Base-by-base conservation (phyloP, 2,888 invertebrate genomes). In the Agrotis segetum region DNA sequence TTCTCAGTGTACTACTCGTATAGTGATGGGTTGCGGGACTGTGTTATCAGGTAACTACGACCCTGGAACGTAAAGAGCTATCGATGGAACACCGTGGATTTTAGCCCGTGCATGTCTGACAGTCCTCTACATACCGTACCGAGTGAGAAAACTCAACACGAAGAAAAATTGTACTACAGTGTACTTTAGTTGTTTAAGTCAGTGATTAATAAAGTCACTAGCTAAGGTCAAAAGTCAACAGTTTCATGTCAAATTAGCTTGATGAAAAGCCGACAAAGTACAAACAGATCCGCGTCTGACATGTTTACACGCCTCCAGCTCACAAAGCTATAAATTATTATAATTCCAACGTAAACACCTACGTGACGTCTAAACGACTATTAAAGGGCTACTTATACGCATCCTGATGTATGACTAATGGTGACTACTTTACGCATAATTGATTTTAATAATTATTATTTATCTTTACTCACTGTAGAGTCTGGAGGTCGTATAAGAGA, bases 371-470 rank as follows among this genome's bases (percentile, higher is more conserved):
- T 64, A n/a, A 46, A 11, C 13, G 21, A n/a, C 17, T 55, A 63
- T 60, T 71, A 64, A n/a, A 52, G 29, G 46, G 21, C 9, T 49
- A 16, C 50, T 61, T 1, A 56, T 1, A 63, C 13, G 40, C 52
- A 53, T 50, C 50, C 7, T 52, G 55, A 72, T 65, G 73, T 60
- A 79, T 79, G 79, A 79, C 55, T 72, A 61, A 79, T 72, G 60
- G 21, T 56, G 21, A 52, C 21, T 17, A 4, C 44, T 61, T 19
- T 24, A 52, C 2, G 29, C n/a, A 44, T 56, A 67, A 72, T 75
- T 75, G 76, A 75, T 67, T 58, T 72, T 24, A 66, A 50, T 74
- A n/a, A 46, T 49, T 65, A 55, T 55, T n/a, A 67, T 67, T 34
- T 34, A 34, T 40, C 13, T n/a, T 66, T 49, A 24, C 11, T 17